These are phyloP conservation scores for Apis cerana DNA, from an alignment of 1,140 invertebrate species.

Conservation along the genomic window DNA sequence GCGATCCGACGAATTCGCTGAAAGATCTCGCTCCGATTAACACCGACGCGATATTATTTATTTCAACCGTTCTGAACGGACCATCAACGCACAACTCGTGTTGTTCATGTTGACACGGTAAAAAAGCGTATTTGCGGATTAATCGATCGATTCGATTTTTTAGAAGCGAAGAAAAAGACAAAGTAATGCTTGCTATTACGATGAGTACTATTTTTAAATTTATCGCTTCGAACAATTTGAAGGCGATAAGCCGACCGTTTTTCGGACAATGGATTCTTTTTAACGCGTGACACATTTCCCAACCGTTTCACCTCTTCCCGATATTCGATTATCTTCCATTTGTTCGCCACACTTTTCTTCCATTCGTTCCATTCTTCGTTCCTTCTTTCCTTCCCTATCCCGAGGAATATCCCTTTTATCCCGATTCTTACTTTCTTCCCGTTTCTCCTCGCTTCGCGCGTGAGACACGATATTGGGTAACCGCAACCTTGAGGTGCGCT, in stretches of 20 bases:
- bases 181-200: background rate
- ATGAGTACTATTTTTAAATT: background rate
- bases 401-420: too few relatives aligned
- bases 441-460: constrained; percentile 31
- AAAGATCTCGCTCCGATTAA: background rate
- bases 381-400: background rate
- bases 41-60: background rate
- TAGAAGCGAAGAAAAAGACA: background rate
- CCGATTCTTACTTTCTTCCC: background rate
- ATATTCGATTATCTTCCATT: background rate
- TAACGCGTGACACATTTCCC: too few relatives aligned
- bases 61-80: background rate
- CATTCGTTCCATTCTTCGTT: background rate
- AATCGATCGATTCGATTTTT: background rate
- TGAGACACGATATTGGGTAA: constrained; percentile 73
- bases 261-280: background rate
- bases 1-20: background rate
- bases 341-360: background rate
- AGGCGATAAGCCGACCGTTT: background rate
- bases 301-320: too few relatives aligned
- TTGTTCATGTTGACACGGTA: background rate
- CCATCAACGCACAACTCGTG: background rate
- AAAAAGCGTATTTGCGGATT: background rate
- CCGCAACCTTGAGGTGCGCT: constrained; percentile 73
- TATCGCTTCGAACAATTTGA: background rate